Evolutionary conservation across 2,113 vertebrate species (phyloP).

Genomic region (Charadrius vociferus): DNA sequence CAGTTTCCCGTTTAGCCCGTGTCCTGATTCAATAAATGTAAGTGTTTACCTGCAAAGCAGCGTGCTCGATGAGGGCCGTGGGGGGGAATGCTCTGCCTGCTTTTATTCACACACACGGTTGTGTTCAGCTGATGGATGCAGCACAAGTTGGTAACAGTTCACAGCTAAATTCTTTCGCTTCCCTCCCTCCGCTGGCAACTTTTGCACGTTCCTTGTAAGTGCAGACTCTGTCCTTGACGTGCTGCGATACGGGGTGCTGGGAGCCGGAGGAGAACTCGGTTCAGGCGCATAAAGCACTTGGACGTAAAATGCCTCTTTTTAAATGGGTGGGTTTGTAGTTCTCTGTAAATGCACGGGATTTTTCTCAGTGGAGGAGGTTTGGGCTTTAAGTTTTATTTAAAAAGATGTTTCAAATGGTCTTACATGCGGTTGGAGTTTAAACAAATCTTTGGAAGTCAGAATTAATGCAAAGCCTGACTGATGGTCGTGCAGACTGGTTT

Average conservation of each 20-base stretch:
- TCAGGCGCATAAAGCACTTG: background rate
- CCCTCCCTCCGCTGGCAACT: background rate
- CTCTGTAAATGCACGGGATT: fast-evolving
- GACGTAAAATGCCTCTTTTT: background rate
- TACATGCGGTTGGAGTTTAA: fast-evolving
- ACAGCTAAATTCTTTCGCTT: background rate
- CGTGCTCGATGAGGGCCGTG: fast-evolving
- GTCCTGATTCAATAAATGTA: background rate
- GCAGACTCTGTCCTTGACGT: background rate
- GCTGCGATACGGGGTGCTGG: background rate
- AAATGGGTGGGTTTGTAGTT: background rate
- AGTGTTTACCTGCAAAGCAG: background rate
- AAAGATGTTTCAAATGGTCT: background rate
- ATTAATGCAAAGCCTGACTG: background rate
- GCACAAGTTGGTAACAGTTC: background rate
- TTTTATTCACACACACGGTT: fast-evolving
- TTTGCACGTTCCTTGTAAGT: background rate
- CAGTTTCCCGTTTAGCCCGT: background rate
- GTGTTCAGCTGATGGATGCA: background rate
- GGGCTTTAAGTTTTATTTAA: background rate
- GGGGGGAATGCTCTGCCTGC: background rate
- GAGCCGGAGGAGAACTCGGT: background rate
- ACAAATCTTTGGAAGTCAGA: background rate
- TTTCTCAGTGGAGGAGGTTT: background rate
- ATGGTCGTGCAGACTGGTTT: background rate